Evolutionary conservation across 1,140 invertebrate species (phyloP).

Genomic region (Onthophagus taurus): DNA sequence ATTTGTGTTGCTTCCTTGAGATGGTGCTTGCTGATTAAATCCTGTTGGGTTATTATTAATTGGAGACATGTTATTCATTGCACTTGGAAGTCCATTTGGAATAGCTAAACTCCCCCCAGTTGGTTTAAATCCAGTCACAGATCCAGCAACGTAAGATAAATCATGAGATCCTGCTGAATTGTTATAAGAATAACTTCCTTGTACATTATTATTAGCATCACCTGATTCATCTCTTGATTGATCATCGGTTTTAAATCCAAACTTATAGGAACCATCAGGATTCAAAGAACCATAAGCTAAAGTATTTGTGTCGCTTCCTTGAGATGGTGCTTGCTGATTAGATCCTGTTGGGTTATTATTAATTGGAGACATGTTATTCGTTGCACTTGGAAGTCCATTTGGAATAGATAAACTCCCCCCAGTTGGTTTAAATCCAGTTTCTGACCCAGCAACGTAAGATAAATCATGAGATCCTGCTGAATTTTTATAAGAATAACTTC

Average conservation of each 20-base stretch:
- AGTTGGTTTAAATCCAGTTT: slow-evolving; percentile 21
- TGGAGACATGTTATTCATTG: no score
- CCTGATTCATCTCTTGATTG: slow-evolving; percentile 20
- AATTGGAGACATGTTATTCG: no score
- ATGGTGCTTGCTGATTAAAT: no score
- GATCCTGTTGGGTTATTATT: no score
- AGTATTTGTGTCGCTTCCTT: slow-evolving; percentile 20
- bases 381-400: no score
- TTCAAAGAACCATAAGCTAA: no score
- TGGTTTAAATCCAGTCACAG: slow-evolving; percentile 21
- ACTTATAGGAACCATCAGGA: slow-evolving; percentile 24
- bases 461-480: slow-evolving; percentile 20
- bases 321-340: slow-evolving; percentile 18
- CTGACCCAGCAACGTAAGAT: slow-evolving; percentile 20
- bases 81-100: no score
- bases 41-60: no score
- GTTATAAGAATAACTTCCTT: slow-evolving; percentile 25
- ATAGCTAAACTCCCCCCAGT: no score
- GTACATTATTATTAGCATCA: slow-evolving; percentile 28
- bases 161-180: slow-evolving; percentile 20
- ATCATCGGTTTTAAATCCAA: slow-evolving; percentile 22
- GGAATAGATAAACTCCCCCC: no score
- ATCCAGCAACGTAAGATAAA: slow-evolving; percentile 22
- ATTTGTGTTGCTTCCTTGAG: no score
- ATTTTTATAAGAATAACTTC: slow-evolving; percentile 25